These are phyloP conservation scores for Odontesthes bonariensis DNA, from an alignment of 2,113 vertebrate species.

Conservation along the genomic window DNA sequence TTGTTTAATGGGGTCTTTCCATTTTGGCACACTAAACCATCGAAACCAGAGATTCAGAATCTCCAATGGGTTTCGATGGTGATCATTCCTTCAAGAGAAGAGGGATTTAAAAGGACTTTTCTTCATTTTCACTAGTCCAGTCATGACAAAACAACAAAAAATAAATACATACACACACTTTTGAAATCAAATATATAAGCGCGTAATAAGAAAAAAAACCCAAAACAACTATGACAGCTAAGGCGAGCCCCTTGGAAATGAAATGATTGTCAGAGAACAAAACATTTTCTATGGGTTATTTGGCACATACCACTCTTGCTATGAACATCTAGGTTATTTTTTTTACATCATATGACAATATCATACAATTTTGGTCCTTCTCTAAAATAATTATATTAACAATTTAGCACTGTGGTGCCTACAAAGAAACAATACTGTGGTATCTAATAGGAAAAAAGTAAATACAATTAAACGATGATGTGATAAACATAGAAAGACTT, in stretches of 20 bases:
- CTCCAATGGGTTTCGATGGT: constrained; percentile 57
- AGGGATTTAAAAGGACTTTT: constrained; percentile 62
- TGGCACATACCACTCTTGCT: constrained; percentile 89
- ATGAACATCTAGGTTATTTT: constrained; percentile 85
- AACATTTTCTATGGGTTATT: constrained; percentile 83
- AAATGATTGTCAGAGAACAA: constrained; percentile 91
- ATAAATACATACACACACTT: constrained; percentile 86
- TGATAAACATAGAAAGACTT: constrained; percentile 79
- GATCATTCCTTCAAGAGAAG: constrained; percentile 76
- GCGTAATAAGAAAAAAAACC: constrained; percentile 62
- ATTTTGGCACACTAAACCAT: constrained; percentile 82
- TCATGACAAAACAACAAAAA: constrained; percentile 79
- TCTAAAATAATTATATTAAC: constrained; percentile 94
- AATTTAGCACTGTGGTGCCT: constrained; percentile 87
- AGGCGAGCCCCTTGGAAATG: constrained; percentile 80
- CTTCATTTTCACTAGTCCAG: constrained; percentile 74
- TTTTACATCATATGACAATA: constrained; percentile 86
- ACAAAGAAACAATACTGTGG: constrained; percentile 91
- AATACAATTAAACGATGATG: constrained; percentile 86
- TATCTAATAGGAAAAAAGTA: constrained; percentile 86
- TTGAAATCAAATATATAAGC: constrained; percentile 82
- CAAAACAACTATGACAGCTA: constrained; percentile 78
- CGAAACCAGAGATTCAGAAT: constrained; percentile 77
- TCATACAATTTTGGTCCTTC: constrained; percentile 95
- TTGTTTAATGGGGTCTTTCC: constrained; percentile 69